These are phyloP conservation scores for Aphelocoma californica DNA, from an alignment of 2,797 vertebrate species.

Conservation along the genomic window DNA sequence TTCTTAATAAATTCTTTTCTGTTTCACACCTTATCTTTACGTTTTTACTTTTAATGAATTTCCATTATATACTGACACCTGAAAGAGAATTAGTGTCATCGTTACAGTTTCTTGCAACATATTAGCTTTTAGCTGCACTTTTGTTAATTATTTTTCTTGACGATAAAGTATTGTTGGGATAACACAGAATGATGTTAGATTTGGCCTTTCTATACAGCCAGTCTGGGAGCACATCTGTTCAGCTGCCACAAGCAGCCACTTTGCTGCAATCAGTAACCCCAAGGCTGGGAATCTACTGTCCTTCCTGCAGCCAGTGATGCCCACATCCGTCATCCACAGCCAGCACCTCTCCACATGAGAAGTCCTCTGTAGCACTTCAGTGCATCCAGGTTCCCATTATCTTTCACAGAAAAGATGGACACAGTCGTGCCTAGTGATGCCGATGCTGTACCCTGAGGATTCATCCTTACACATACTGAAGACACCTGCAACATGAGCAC, in stretches of 20 bases:
- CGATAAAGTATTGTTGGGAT: background rate
- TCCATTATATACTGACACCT: background rate
- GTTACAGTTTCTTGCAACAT: background rate
- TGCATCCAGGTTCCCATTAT: background rate
- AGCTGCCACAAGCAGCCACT: background rate
- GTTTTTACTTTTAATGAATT: background rate
- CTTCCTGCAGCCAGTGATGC: background rate
- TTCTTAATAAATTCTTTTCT: background rate
- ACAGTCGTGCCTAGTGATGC: fast-evolving
- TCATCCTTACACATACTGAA: background rate
- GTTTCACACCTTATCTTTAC: background rate
- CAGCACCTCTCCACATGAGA: background rate
- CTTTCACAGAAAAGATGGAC: background rate
- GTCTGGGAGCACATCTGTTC: background rate
- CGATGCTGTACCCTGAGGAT: background rate
- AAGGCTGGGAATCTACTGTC: background rate
- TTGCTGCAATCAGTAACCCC: background rate
- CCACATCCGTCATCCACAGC: background rate
- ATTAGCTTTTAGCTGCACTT: background rate
- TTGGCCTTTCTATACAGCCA: background rate
- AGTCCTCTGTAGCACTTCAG: no score
- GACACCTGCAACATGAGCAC: fast-evolving
- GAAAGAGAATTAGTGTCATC: background rate
- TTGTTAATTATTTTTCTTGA: background rate
- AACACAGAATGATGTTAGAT: background rate